Percentiles rank a stretch among this genome's conserved stretches.
Conservation (phyloP, 1,140 invertebrate genomes). For the Cydia pomonella region DNA sequence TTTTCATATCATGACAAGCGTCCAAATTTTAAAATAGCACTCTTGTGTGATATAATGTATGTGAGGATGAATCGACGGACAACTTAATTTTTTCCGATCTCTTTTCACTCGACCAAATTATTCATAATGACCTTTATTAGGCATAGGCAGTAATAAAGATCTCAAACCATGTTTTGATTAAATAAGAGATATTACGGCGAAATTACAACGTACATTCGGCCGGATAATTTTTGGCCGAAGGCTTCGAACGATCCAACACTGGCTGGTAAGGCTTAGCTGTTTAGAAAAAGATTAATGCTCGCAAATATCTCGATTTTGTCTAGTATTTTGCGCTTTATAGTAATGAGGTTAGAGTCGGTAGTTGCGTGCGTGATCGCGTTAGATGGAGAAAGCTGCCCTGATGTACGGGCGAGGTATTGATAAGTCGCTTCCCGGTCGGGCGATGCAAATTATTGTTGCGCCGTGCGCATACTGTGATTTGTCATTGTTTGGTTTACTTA, state of each 20-base stretch:
- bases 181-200: neutral
- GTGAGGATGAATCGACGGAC: neutral
- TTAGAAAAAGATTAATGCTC: constrained; percentile 31
- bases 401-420: constrained; percentile 48
- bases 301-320: neutral
- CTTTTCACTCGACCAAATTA: neutral
- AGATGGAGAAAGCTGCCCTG: constrained; percentile 31
- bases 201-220: constrained; percentile 16
- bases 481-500: constrained; percentile 48
- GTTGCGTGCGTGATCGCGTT: constrained; percentile 13
- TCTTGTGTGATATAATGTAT: neutral
- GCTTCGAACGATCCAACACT: neutral
- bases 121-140: constrained; percentile 10
- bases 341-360: neutral
- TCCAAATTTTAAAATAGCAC: neutral
- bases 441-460: constrained; percentile 72
- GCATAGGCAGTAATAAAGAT: constrained; percentile 1
- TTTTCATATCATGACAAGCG: too few species aligned
- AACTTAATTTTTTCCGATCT: constrained; percentile 7
- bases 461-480: constrained; percentile 61
- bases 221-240: constrained; percentile 24
- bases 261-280: constrained; percentile 3
- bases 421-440: constrained; percentile 62
- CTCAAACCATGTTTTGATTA: neutral
- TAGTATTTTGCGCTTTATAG: neutral